Conservation (phyloP, 2,888 invertebrate genomes). For the Colostygia pectinataria region DNA sequence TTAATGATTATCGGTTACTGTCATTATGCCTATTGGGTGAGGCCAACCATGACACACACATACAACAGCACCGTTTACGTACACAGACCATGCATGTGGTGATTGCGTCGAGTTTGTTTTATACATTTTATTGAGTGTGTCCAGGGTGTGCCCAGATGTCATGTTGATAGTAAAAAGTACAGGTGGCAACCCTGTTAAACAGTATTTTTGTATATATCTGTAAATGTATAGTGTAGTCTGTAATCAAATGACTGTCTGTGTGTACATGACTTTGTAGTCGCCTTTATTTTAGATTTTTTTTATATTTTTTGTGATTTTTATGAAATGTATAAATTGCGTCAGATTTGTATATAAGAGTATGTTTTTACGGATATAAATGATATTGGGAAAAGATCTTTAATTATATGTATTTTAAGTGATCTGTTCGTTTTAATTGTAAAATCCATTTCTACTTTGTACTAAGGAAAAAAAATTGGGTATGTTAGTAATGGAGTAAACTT, state of each 20-base stretch:
- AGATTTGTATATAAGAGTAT: conserved; percentile 63
- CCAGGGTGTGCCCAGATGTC: no score
- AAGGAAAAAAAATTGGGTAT: no score
- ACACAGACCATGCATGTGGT: no score
- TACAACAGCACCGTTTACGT: no score
- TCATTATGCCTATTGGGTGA: no score
- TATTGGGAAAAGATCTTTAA: conserved; percentile 76
- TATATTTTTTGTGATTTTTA: conserved; percentile 55
- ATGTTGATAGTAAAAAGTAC: not conserved
- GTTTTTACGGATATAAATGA: conserved; percentile 67
- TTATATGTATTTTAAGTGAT: conserved; percentile 64
- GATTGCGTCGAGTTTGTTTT: no score
- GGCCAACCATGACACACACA: no score
- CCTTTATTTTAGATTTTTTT: conserved; percentile 49
- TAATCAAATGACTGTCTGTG: conserved; percentile 40
- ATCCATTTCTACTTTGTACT: no score
- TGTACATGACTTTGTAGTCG: conserved; percentile 26
- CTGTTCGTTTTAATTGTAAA: conserved; percentile 37
- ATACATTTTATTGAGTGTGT: no score
- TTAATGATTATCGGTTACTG: no score
- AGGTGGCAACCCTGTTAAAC: conserved; percentile 20
- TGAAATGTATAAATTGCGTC: conserved; percentile 56
- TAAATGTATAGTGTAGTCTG: conserved; percentile 41
- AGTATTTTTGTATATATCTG: conserved; percentile 43
- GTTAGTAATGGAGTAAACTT: no score